These are phyloP conservation scores for Boloria selene DNA, from an alignment of 2,888 invertebrate genomes.

Conservation along the genomic window DNA sequence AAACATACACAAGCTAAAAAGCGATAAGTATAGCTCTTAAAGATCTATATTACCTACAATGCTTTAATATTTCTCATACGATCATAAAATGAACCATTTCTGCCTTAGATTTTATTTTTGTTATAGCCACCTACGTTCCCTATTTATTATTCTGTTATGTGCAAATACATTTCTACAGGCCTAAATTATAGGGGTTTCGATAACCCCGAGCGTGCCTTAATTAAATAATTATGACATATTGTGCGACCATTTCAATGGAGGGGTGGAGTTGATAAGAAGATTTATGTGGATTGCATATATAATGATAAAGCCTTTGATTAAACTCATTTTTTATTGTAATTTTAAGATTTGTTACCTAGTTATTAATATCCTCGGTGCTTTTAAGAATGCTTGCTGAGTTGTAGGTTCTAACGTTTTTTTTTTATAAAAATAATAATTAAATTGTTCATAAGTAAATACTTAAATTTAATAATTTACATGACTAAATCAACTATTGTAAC, in stretches of 20 bases:
- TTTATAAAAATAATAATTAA: too few species aligned
- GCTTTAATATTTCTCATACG: too few species aligned
- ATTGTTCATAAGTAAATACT: too few species aligned
- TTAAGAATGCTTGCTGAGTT: too few species aligned
- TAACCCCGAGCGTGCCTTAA: constrained; percentile 75
- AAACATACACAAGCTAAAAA: too few species aligned
- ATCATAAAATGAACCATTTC: background rate
- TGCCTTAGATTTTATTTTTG: constrained; percentile 1
- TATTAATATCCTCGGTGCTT: too few species aligned
- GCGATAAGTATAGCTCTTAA: too few species aligned
- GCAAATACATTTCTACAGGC: constrained; percentile 54
- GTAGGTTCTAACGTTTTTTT: too few species aligned
- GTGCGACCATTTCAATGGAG: constrained; percentile 72
- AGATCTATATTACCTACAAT: too few species aligned
- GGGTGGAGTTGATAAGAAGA: constrained; percentile 69
- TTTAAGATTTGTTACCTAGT: too few species aligned
- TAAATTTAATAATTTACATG: too few species aligned
- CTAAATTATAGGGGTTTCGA: constrained; percentile 67
- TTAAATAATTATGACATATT: constrained; percentile 82
- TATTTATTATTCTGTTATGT: constrained; percentile 25
- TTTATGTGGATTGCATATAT: constrained; percentile 41
- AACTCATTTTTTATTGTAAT: constrained; percentile 5
- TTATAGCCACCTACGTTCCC: constrained; percentile 1
- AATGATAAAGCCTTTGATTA: constrained; percentile 31
- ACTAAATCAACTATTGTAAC: too few species aligned